These are phyloP conservation scores for Bibio marci DNA, from an alignment of 2,888 invertebrate species.

Conservation along the genomic window DNA sequence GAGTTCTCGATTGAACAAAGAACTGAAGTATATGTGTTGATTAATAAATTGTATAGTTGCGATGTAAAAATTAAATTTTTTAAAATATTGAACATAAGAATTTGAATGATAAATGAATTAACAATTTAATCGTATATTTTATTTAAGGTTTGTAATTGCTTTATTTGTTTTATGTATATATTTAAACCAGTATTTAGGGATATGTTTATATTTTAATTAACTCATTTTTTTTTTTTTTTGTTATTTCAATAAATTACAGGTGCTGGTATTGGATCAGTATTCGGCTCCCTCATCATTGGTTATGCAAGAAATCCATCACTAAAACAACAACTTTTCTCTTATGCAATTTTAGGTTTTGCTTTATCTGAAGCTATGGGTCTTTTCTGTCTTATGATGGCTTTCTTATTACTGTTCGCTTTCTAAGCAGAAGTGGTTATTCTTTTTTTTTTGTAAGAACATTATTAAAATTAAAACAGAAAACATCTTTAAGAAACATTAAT, in stretches of 20 bases:
- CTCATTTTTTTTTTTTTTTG: slow-evolving; percentile 3
- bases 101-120: too few species aligned
- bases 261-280: slow-evolving; percentile 93
- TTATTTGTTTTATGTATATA: too few species aligned
- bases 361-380: slow-evolving; percentile 98
- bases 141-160: too few species aligned
- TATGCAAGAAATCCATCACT: slow-evolving; percentile 93
- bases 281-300: slow-evolving; percentile 90
- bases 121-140: too few species aligned
- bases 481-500: background rate
- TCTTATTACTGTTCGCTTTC: slow-evolving; percentile 90
- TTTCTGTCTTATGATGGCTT: slow-evolving; percentile 98
- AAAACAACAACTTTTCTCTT: slow-evolving; percentile 95
- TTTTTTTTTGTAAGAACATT: background rate
- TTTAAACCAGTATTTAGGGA: too few species aligned
- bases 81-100: too few species aligned
- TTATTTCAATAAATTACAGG: too few species aligned
- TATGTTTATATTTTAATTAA: too few species aligned
- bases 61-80: too few species aligned
- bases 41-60: too few species aligned
- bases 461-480: background rate
- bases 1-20: too few species aligned
- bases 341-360: slow-evolving; percentile 95
- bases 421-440: slow-evolving; percentile 30
- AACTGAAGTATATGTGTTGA: too few species aligned